Base-by-base conservation (phyloP, 1,140 invertebrate genomes). In the Charaxes varanes region DNA sequence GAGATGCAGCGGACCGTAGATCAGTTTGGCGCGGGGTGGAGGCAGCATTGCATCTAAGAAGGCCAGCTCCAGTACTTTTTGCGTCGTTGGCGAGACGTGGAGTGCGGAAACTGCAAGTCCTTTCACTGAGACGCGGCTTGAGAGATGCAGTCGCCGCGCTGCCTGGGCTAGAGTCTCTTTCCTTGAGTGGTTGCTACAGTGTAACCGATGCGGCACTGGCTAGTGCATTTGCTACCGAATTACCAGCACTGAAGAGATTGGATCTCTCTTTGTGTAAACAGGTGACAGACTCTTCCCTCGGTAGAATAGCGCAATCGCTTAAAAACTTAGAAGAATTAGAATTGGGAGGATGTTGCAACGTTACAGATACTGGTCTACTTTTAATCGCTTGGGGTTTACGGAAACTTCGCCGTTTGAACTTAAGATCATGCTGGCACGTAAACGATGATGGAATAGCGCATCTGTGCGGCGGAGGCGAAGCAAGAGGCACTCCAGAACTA, bases 251-350 rank as follows among this genome's bases (percentile, higher is more conserved):
- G 1, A 92, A 90, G 27, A 87, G 91, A 38, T 86, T 98, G 18
- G 94, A 98, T 71, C 86, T 98, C 6, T 96, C 94, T 2, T 85
- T 98, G 27, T 98, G 97, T 85, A 98, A 98, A 80, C 95, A 97
- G 84, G 91, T 98, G 10, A 95, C 94, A 0, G 96, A 98, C 76
- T 89, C 89, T 0, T 92, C 93, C 14, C 85, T 97, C 2, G 89
- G 90, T 4, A 86, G 90, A 55, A 96, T 97, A 66, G 92, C 94
- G 2, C 91, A 95, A 62, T 90, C 89, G 59, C 77, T 97, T n/a
- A 92, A 92, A 74, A 96, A 96, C 71, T 85, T 98, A 7, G 93
- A 97, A 69, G 89, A 90, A 1, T 84, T 98, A 8, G 94, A 97
- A 57, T 80, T 98, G 10, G 95, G 95, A 7, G 96, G 97, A 0